Base-by-base conservation (phyloP, 2,888 invertebrate species). In the Pandemis corylana region DNA sequence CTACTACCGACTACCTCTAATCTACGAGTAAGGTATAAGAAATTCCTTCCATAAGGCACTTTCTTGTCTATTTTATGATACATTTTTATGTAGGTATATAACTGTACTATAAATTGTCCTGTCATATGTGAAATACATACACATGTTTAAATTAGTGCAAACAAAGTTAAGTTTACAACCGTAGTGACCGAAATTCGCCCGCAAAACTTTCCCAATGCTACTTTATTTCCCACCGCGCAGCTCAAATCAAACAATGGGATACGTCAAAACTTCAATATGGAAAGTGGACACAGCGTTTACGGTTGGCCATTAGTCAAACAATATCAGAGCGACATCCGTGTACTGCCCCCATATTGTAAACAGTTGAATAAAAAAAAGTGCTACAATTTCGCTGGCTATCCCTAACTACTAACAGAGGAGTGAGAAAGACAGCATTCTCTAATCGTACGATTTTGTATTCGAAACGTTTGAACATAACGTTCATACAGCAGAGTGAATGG, bases 271-370 rank as follows among this genome's bases (percentile, higher is more conserved):
- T 87, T 85, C 86, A 87, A 88, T 88, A 89, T 85, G 85, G 83
- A 83, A 85, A 85, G 84, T 85, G 83, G 81, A 76, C 78, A 77
- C 80, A 78, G 79, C 82, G 83, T 86, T 85, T 82, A 82, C 84
- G 81, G 80, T 81, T 79, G 77, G 79, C 87, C 84, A 89, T 90
- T 88, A 89, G 88, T 90, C 87, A 89, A 89, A 89, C 87, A 87
- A 87, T 87, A 88, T 89, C 86, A 79, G 81, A 79, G 81, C 82
- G 83, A 82, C 84, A 84, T 84, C 82, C 82, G 83, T 67, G 63
- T 74, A 59, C 68, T 59, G 67, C 69, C 56, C 51, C 71, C 63
- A 51, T 46, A 66, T 46, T 56, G 71, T 67, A 67, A 69, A 49
- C 69, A 51, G 53, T 15, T 66, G 51, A 65, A 66, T 63, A 65